A percentile compares a stretch with the other conserved stretches of the same genome.
phyloP scores from a whole-genome alignment of 1,140 invertebrate genomes.

The Oedothorax gibbosus region DNA sequence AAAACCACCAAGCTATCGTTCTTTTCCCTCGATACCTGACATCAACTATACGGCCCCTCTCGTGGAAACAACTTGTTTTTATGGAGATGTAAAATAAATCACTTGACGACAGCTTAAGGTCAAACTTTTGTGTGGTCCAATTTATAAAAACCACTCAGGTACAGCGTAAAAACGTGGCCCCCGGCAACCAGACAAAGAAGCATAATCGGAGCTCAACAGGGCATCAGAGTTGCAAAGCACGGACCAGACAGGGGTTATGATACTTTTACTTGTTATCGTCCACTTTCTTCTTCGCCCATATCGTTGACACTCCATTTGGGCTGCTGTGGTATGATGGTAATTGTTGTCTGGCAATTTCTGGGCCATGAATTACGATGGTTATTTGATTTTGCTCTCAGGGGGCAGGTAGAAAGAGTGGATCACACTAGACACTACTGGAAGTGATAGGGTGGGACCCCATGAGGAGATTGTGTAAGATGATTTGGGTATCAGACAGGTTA shows the following conservation, averaged over 20 bases:
- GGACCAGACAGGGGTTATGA: not conserved
- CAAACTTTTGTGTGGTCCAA: conserved; percentile 49
- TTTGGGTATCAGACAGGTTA: no score
- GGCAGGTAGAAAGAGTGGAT: not conserved
- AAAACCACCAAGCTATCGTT: not conserved
- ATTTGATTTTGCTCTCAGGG: not conserved
- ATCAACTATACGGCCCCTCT: not conserved
- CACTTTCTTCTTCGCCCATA: not conserved
- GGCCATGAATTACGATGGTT: conserved; percentile 43
- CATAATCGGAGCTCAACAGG: not conserved
- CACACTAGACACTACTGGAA: no score
- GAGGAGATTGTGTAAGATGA: no score
- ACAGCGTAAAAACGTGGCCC: not conserved
- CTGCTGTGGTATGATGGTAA: not conserved
- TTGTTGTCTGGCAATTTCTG: conserved; percentile 48
- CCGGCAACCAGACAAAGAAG: not conserved
- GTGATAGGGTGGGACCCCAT: no score
- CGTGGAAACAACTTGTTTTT: conserved; percentile 18
- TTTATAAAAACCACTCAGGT: conserved; percentile 32
- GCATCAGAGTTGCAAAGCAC: conserved; percentile 39
- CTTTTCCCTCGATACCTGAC: not conserved
- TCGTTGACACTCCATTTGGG: conserved; percentile 45
- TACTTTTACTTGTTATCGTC: conserved; percentile 34
- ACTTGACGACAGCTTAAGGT: conserved; percentile 51
- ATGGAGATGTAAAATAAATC: conserved; percentile 37